Base-by-base conservation (phyloP, 2,797 vertebrate genomes). In the Tauraco hartlaubi region DNA sequence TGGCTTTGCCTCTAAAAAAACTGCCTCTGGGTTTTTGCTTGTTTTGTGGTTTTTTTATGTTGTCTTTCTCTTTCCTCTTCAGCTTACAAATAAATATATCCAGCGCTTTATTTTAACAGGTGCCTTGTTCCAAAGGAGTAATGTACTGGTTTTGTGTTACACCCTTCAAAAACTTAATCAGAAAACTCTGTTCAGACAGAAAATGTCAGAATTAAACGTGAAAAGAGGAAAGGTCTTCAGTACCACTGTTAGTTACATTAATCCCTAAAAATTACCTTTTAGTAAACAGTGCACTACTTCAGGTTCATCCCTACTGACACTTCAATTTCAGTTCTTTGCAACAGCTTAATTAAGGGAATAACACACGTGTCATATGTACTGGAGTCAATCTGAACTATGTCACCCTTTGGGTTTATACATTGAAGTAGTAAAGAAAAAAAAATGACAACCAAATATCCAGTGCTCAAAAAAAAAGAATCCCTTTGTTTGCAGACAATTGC, bases 201-300 rank as follows among this genome's bases (percentile, higher is more conserved):
- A 90, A 86, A 92, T 29, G 18, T 77, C 43, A 72, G 20, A 94
- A 91, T 18, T 56, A 67, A 95, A 93, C 89, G 6, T n/a, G 13
- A 68, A 77, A 91, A 91, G 44, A 95, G 11, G 58, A 86, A 81
- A 84, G 16, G 11, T 69, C n/a, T 91, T 85, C 51, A 66, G 21
- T 67, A n/a, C 33, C 20, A 25, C 21, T 87, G 74, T 74, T 84
- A 43, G 74, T 74, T 84, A 43, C 17, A 61, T 49, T 91, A 87
- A 95, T 91, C 56, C 72, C 22, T 78, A 77, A 88, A 93, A 90
- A 78, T 52, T 88, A 58, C 61, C 75, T 83, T 79, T 85, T 72
- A 85, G 52, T 14, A 73, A 81, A 73, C 46, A 74, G 25, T 73
- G 33, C 52, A 18, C 41, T 89, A 22, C 28, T 87, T 29, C 61